Base-by-base conservation (phyloP, 2,113 vertebrate genomes). In the Pimephales promelas region DNA sequence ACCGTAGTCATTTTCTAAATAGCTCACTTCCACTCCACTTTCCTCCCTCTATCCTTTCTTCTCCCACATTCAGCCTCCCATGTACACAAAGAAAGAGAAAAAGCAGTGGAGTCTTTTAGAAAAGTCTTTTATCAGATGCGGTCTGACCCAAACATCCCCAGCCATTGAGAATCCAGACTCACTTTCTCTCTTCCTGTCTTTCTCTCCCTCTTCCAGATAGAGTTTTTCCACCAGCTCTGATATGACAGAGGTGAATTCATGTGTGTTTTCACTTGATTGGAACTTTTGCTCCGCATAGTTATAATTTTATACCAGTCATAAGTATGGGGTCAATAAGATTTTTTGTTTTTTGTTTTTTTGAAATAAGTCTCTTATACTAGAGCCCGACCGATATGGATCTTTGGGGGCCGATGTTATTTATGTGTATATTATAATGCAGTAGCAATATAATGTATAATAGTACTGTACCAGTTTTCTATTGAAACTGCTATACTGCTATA, bases 1-100 rank as follows among this genome's bases (percentile, higher is more conserved):
- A 81, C 79, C 31, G 22, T 70, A 81, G 62, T 81, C 79, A 70
- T 81, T 81, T 81, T 81, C 64, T 81, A 81, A 56, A 81, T 81
- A 56, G 79, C 79, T 81, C 79, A 68, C 62, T 70, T 81, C 79
- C 62, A 81, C 79, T 81, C 64, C 64, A 68, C 79, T 59, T 79
- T 45, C 66, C 83, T 71, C 47, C 64, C 79, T 81, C 62, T 66
- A 36, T 81, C 79, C 61, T 81, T 68, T 81, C 64, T 81, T 81
- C 72, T 64, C 82, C 40, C 57, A 26, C 47, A 54, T 70, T 36
- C 47, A 70, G 62, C 64, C 79, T 70, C 64, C 79, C 64, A n/a
- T 81, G 79, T 47, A 56, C 45, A 81, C 79, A 70, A 81, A 70
- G 79, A 70, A 68, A 81, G 62, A 34, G 24, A 66, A 68, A 80